Evolutionary conservation across 2,888 invertebrate genomes (phyloP).

Genomic region (Aelia acuminata): DNA sequence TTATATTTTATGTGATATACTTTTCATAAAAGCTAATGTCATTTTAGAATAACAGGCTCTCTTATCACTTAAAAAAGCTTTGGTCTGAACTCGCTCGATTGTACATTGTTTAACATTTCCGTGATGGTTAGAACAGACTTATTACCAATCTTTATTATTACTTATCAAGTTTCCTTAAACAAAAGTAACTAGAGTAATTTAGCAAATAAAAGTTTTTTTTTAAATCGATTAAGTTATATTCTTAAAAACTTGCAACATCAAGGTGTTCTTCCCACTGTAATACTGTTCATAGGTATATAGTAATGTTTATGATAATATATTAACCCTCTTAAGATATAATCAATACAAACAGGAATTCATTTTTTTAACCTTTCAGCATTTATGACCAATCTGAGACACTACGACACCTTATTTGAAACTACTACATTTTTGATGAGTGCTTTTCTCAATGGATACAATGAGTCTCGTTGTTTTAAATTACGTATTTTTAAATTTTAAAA

Average conservation of each 20-base stretch:
- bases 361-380: too few relatives aligned
- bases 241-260: not conserved
- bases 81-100: not conserved
- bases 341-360: too few relatives aligned
- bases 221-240: too few relatives aligned
- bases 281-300: not conserved
- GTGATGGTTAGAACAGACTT: not conserved
- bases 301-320: too few relatives aligned
- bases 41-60: not conserved
- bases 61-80: not conserved
- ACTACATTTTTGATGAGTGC: too few relatives aligned
- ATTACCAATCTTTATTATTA: not conserved
- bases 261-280: not conserved
- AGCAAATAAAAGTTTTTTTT: not conserved
- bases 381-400: too few relatives aligned
- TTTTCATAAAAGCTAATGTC: not conserved
- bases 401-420: too few relatives aligned
- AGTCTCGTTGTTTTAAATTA: too few relatives aligned
- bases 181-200: not conserved
- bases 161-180: not conserved
- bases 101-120: not conserved
- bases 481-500: too few relatives aligned
- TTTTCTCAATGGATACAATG: too few relatives aligned
- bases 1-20: not conserved
- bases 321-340: too few relatives aligned